Base-by-base conservation (phyloP, 2,888 invertebrate species). In the Hemicrepidius hirtus region DNA sequence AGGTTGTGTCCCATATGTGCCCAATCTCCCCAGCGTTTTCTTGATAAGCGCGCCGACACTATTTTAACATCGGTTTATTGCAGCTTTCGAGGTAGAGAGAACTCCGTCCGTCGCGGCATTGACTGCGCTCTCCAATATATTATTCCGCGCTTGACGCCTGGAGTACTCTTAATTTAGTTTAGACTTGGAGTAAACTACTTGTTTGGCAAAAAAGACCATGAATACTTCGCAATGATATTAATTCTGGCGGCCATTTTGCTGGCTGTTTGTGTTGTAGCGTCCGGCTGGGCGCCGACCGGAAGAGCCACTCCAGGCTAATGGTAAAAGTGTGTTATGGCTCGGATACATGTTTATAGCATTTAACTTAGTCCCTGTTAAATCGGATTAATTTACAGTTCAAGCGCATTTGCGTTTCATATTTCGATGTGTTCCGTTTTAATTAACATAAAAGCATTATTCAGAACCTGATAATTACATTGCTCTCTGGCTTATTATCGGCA, bases 331-430 rank as follows among this genome's bases (percentile, higher is more conserved):
- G 84, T 83, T 83, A 79, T 78, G 78, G 80, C 78, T 71, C 78
- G 81, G 81, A 78, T 83, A 84, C 84, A 84, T 83, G 84, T 81
- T 84, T 84, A 84, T 83, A 82, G 82, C 84, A 84, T 84, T 84
- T 84, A 83, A 82, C 81, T 83, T 78, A 78, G 80, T 76, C 76
- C 77, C 75, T 76, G 81, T 76, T 75, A 80, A 82, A 81, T 81
- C 79, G 79, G 79, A 79, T 81, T 80, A 80, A 78, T 80, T 79
- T 77, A 77, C 79, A 75, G 76, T 78, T 78, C 66, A 71, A 71
- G 65, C 67, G 57, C 55, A 73, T 72, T 71, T 64, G 69, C 62
- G 53, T 66, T 69, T 63, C 68, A 65, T 62, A 71, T 68, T 64
- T 59, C 24, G 55, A 69, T 67, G 60, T 70, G 37, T 68, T 68